A percentile compares a stretch with the other conserved stretches of the same genome.
Conservation (phyloP, 2,888 invertebrate genomes). For the Thymelicus sylvestris region DNA sequence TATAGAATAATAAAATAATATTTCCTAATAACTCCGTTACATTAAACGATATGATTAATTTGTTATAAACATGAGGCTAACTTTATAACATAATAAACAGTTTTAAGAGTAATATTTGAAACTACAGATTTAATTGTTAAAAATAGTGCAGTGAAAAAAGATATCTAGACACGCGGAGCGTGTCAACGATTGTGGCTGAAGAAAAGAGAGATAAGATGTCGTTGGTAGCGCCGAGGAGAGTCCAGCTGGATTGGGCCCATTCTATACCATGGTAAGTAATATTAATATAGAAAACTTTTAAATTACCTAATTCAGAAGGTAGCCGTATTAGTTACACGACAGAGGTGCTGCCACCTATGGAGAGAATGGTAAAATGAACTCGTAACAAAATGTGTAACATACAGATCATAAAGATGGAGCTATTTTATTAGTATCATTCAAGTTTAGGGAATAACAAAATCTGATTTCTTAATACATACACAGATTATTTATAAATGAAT, state of each 20-base stretch:
- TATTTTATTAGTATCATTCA: neutral
- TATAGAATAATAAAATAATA: neutral
- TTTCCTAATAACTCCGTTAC: too few species aligned
- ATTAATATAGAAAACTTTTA: too few species aligned
- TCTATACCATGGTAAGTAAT: conserved; percentile 73
- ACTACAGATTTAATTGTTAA: conserved; percentile 13
- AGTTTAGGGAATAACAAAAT: too few species aligned
- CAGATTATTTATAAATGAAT: neutral
- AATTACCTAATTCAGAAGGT: too few species aligned
- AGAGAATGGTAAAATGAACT: neutral
- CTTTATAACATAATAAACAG: too few species aligned
- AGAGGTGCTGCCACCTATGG: too few species aligned
- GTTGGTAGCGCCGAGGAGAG: conserved; percentile 73
- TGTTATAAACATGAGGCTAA: too few species aligned
- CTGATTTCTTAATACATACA: neutral
- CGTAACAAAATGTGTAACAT: too few species aligned
- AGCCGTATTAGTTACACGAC: too few species aligned
- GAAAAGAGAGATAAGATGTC: conserved; percentile 64
- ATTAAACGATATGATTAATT: too few species aligned
- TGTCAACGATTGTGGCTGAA: conserved; percentile 55
- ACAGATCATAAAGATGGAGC: neutral
- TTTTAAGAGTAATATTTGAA: neutral
- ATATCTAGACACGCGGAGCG: too few species aligned
- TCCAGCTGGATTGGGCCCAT: conserved; percentile 75
- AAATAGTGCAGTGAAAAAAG: conserved; percentile 16